Evolutionary conservation across 2,888 invertebrate genomes (phyloP), one percentile per base, ranked within the genome.

Genomic region (Diploptera punctata): DNA sequence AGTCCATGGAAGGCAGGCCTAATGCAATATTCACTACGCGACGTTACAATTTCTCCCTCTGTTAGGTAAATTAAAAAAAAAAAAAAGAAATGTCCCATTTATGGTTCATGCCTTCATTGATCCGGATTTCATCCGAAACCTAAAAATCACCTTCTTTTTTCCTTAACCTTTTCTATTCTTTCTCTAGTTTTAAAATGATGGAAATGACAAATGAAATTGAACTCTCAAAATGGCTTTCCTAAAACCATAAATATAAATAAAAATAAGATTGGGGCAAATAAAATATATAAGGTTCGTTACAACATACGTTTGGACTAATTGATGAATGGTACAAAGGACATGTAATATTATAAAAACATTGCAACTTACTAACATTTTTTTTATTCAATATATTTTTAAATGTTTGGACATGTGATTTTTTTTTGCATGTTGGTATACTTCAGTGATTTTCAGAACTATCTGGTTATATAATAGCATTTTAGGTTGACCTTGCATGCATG

Each of bases 241-340:
- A 76, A 76, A 76, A 76, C 75, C 76, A 76, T 67, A 71, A 31
- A 76, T 54, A 60, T 76, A 76, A 76, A 76, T 76, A 76, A 76
- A 43, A 67, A 67, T 26, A 49, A 60, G 49, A 57, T 1, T 65
- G 43, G 18, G 65, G 65, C 47, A 47, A 65, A 69, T 26, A 47
- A 61, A 57, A 19, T 21, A 54, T 38, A 67, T 57, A 49, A 49
- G n/a, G n/a, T n/a, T n/a, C n/a, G n/a, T n/a, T n/a, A n/a, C n/a
- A n/a, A n/a, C n/a, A n/a, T n/a, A n/a, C n/a, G n/a, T n/a, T n/a
- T n/a, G n/a, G n/a, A n/a, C n/a, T n/a, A n/a, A n/a, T n/a, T n/a
- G n/a, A n/a, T n/a, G n/a, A n/a, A n/a, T n/a, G n/a, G n/a, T n/a
- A n/a, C n/a, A n/a, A n/a, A n/a, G n/a, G n/a, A n/a, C n/a, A n/a